Conservation (phyloP, 2,888 invertebrate species). For the Agrotis ipsilon region DNA sequence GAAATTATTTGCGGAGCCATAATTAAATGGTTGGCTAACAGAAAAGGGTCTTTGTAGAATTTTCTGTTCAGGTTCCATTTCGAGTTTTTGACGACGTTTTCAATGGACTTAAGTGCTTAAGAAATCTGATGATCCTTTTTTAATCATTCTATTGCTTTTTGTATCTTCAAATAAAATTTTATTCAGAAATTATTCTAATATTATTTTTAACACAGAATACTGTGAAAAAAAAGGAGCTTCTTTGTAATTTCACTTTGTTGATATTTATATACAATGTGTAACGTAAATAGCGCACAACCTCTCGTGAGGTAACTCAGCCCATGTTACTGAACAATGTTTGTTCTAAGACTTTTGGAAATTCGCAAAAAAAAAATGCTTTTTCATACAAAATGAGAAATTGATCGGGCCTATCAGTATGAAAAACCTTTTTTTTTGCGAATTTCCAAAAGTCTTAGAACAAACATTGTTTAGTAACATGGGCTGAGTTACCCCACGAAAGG, state of each 20-base stretch:
- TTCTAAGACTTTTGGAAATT: too few species aligned
- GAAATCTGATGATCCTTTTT: slow-evolving; percentile 13
- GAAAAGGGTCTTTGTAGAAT: slow-evolving; percentile 35
- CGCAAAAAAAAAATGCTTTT: too few species aligned
- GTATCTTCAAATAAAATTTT: neutral
- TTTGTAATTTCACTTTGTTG: neutral
- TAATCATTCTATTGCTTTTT: neutral
- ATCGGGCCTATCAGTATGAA: too few species aligned
- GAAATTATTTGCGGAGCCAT: slow-evolving; percentile 39
- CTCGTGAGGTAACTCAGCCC: too few species aligned
- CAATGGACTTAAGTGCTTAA: slow-evolving; percentile 17
- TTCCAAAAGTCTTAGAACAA: too few species aligned
- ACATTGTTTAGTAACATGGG: too few species aligned
- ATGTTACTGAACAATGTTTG: too few species aligned
- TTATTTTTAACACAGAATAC: neutral
- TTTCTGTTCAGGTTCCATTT: slow-evolving; percentile 25
- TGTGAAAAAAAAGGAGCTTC: neutral
- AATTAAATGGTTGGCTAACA: slow-evolving; percentile 48
- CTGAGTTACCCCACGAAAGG: too few species aligned
- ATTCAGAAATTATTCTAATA: neutral
- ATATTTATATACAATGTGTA: too few species aligned
- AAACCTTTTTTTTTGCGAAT: too few species aligned
- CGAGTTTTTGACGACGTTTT: slow-evolving; percentile 19
- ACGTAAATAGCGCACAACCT: too few species aligned
- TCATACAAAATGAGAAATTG: too few species aligned